phyloP scores from a whole-genome alignment of 2,113 vertebrate genomes.

The Nettapus auritus region DNA sequence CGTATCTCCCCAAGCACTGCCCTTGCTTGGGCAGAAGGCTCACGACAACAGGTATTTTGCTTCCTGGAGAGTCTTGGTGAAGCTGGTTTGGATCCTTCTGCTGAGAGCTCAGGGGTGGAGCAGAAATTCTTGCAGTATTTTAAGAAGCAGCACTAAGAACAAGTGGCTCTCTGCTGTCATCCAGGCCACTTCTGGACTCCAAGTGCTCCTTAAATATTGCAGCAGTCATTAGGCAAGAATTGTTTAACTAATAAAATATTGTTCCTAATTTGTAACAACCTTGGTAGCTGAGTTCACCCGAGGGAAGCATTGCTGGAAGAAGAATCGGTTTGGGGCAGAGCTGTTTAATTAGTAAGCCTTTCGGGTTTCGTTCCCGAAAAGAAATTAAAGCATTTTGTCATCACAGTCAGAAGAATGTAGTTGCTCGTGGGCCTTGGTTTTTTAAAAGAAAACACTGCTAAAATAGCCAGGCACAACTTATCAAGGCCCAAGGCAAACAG shows the following conservation, averaged over 20 bases:
- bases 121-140: not conserved
- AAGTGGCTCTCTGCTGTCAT: not conserved
- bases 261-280: conserved; percentile 43
- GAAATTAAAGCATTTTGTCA: conserved; percentile 71
- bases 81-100: not conserved
- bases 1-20: not conserved
- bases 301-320: conserved; percentile 37
- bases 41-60: not conserved
- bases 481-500: not conserved
- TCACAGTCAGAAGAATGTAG: conserved; percentile 32
- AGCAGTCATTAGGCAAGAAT: conserved; percentile 16
- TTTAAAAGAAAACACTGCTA: not conserved
- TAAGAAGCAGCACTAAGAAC: not conserved
- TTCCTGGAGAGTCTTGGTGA: not conserved
- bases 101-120: not conserved
- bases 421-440: not conserved
- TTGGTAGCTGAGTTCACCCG: conserved; percentile 4
- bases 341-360: conserved; percentile 64
- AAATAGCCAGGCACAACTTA: not conserved
- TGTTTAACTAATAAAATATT: conserved; percentile 55
- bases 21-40: not conserved
- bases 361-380: not conserved
- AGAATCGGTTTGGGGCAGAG: conserved; percentile 39
- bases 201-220: not conserved
- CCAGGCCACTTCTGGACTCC: not conserved